Percentiles rank a stretch among this genome's conserved stretches.
Evolutionary conservation across 2,888 invertebrate species (phyloP).

Genomic region (Brachyptera putata): DNA sequence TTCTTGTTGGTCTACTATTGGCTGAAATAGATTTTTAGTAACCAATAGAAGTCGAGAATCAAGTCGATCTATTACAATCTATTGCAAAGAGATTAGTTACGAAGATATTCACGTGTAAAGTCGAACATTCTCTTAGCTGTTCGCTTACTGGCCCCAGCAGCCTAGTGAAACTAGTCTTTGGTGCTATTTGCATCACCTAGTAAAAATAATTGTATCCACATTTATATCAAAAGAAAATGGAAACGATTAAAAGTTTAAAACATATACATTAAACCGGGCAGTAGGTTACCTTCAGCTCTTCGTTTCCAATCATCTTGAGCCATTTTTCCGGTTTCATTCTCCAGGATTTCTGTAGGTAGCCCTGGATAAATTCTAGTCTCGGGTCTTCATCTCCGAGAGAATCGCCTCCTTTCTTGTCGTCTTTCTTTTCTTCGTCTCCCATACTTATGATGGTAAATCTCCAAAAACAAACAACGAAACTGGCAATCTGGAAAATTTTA

Average conservation of each 20-base stretch:
- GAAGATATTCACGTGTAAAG: not conserved
- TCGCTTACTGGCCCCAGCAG: too few relatives aligned
- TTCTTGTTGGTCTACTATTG: too few relatives aligned
- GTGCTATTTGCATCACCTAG: too few relatives aligned
- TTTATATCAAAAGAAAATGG: too few relatives aligned
- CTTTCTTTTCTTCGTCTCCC: conserved; percentile 22
- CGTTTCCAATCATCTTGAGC: conserved; percentile 70
- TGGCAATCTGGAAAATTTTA: not conserved
- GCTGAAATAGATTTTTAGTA: too few relatives aligned
- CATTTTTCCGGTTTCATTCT: conserved; percentile 84
- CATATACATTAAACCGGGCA: too few relatives aligned
- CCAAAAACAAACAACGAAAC: not conserved
- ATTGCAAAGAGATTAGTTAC: not conserved
- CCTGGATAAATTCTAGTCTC: conserved; percentile 73
- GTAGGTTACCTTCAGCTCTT: conserved; percentile 65
- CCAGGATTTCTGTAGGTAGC: conserved; percentile 66
- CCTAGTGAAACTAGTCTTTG: too few relatives aligned
- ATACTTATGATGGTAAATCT: not conserved
- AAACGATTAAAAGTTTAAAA: too few relatives aligned
- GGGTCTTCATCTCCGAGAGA: conserved; percentile 55
- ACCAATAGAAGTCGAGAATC: too few relatives aligned
- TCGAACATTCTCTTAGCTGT: too few relatives aligned
- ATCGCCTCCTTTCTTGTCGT: conserved; percentile 28
- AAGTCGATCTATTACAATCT: not conserved
- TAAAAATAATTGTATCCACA: too few relatives aligned